Evolutionary conservation across 2,888 invertebrate species (phyloP).

Genomic region (Pachymerium ferrugineum): DNA sequence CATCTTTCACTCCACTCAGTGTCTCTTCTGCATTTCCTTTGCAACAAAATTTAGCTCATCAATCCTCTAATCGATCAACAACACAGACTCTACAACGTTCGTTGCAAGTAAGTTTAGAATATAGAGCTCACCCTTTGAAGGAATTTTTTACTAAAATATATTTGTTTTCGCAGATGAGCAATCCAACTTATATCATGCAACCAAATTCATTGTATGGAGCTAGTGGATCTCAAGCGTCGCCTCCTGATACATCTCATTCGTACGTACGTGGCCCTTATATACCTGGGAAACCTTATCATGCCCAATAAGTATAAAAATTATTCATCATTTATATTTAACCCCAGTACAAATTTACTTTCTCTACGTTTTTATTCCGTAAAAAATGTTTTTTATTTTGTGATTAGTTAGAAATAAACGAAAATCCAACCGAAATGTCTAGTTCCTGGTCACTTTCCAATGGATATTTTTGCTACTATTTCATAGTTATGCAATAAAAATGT

Average conservation of each 20-base stretch:
- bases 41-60: not conserved
- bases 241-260: not conserved
- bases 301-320: not conserved
- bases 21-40: constrained; percentile 14
- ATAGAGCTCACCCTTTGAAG: too few species aligned
- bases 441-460: too few species aligned
- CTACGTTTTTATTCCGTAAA: too few species aligned
- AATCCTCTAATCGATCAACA: not conserved
- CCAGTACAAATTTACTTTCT: not conserved
- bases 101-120: not conserved
- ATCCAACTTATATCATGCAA: constrained; percentile 17
- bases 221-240: not conserved
- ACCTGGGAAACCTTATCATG: constrained; percentile 29
- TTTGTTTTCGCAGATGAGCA: constrained; percentile 6
- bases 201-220: not conserved
- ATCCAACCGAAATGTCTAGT: too few species aligned
- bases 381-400: too few species aligned
- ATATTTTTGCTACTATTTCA: too few species aligned
- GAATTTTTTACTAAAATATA: not conserved
- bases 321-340: too few species aligned
- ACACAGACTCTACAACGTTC: not conserved
- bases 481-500: too few species aligned
- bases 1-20: not conserved
- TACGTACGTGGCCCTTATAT: constrained; percentile 25
- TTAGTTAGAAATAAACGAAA: too few species aligned